Base-by-base conservation (phyloP, 2,113 vertebrate species). In the Carettochelys insculpta region DNA sequence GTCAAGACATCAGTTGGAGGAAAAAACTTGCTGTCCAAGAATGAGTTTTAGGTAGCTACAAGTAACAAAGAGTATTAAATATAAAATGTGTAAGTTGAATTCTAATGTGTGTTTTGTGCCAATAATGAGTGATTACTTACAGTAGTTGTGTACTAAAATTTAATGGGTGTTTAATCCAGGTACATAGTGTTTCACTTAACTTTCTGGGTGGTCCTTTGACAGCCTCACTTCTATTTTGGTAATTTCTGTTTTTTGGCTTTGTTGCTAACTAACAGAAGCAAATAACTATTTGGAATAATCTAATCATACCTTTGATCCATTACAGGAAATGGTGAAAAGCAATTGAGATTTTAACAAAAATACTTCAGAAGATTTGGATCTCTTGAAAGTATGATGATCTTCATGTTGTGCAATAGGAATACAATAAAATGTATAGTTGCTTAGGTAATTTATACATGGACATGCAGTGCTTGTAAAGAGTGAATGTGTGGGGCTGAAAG, bases 1-100 rank as follows among this genome's bases (percentile, higher is more conserved):
- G 11, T 10, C 6, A 0, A 14, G 45, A 27, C 6, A 13, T 77
- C 92, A 0, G 0, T 47, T 53, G 5, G 80, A 20, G 79, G 27
- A 76, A 0, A 3, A n/a, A 38, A 43, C 2, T 3, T 51, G 48
- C 61, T 43, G 41, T 75, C 25, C 1, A 82, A 22, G 77, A 77
- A 65, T 45, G 52, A 43, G 31, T 27, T 3, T 31, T 76, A 25
- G 43, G 41, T 75, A 75, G 41, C 24, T 75, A 43, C 8, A 75
- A 45, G 43, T 47, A 17, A 45, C 17, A 79, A 51, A 76, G 50
- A 56, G 45, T 5, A 45, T n/a, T 81, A 16, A 8, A 1, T 24
- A 54, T 91, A 52, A 1, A 1, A 38, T 43, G 22, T 65, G 7
- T 11, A 6, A 73, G 54, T 3, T 31, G 48, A 77, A 38, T 80